phyloP scores from a whole-genome alignment of 2,888 invertebrate genomes.

The Cylloceria caligata region DNA sequence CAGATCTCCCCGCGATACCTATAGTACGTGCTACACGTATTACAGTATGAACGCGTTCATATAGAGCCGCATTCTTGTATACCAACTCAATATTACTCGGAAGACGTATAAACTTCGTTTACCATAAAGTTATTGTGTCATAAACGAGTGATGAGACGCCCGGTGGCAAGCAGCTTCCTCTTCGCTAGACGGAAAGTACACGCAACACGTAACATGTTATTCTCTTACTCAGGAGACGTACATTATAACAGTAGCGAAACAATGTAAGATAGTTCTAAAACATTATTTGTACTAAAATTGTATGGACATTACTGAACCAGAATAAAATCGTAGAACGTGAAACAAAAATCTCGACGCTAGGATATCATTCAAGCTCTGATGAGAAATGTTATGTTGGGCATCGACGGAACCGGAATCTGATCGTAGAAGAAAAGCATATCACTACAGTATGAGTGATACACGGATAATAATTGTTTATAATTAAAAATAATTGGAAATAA shows the following conservation, averaged over 20 bases:
- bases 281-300: background rate
- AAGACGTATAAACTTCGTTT: conserved; percentile 40
- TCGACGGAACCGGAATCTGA: no score
- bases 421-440: no score
- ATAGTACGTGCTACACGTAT: background rate
- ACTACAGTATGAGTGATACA: no score
- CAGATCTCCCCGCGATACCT: background rate
- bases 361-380: no score
- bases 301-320: no score
- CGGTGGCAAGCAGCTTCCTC: background rate
- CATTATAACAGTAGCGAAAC: background rate
- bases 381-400: no score
- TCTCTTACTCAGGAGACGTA: background rate
- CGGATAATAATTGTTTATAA: no score
- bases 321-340: no score
- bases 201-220: background rate
- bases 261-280: background rate
- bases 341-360: no score
- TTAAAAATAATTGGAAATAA: no score
- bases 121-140: conserved; percentile 50
- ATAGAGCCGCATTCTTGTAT: background rate
- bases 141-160: conserved; percentile 27
- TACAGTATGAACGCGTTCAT: background rate
- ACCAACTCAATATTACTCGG: conserved; percentile 24
- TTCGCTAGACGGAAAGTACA: background rate